Evolutionary conservation across 2,797 vertebrate species (phyloP), one percentile per base, ranked within the genome.

Genomic region (Decapterus maruadsi): DNA sequence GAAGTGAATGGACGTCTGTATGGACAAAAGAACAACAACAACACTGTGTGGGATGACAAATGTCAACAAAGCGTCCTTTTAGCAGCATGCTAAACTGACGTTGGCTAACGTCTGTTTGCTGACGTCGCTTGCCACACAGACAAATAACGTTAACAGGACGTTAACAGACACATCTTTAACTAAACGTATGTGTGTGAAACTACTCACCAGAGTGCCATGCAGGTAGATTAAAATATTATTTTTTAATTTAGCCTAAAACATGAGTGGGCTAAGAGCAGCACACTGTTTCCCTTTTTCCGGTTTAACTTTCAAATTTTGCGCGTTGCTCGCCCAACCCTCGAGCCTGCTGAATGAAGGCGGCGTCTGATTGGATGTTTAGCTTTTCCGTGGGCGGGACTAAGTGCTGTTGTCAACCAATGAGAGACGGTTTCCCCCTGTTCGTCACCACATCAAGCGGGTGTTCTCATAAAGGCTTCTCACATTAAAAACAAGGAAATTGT

Each of bases 221-320:
- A 67, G 54, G 1, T 22, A 64, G 2, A 14, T 82, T 48, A 13
- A n/a, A 22, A 26, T 1, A 16, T 3, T 2, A 20, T 0, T 34
- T 63, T 53, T 56, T 22, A 56, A 59, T 55, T 67, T 17, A 66
- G 4, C 45, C 5, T 12, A 36, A 5, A 56, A 26, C 65, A 62
- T 36, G 62, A 42, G 72, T 53, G 16, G 13, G 42, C 14, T 48
- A 43, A 43, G 0, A 31, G n/a, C 4, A 54, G 19, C 16, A 29
- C 55, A 53, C 61, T 67, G 61, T 77, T 87, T 51, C 45, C 68
- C 40, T 81, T 75, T 67, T 95, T 95, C 95, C 94, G 88, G 93
- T 84, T 4, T 26, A 63, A 93, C 92, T 93, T 95, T 96, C 94
- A 95, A 96, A 95, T 93, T 90, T 95, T 92, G 94, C 95, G 95